These are phyloP conservation scores for Drosophila parvula DNA, from an alignment of 1,140 invertebrate species.

Conservation along the genomic window DNA sequence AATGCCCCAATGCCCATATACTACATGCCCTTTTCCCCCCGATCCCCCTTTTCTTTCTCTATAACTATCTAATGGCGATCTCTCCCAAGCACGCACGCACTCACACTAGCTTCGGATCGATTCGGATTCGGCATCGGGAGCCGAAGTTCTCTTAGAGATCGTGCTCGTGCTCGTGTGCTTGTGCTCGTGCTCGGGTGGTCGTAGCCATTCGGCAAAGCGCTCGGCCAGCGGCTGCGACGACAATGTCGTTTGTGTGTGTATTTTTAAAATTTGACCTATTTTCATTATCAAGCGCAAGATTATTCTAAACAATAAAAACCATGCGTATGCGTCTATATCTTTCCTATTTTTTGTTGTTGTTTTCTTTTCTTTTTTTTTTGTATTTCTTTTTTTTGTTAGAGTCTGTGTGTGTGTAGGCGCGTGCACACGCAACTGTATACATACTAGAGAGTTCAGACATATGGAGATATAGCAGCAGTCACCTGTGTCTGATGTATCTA, in stretches of 20 bases:
- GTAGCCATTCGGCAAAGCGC: slow-evolving; percentile 12
- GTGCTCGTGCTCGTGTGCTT: slow-evolving; percentile 3
- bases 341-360: slow-evolving; percentile 5
- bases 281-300: slow-evolving; percentile 84
- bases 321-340: slow-evolving; percentile 56
- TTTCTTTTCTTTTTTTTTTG: neutral
- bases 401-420: slow-evolving; percentile 43
- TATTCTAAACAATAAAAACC: slow-evolving; percentile 82
- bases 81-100: slow-evolving; percentile 4
- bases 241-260: slow-evolving; percentile 81
- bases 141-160: slow-evolving; percentile 22
- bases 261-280: slow-evolving; percentile 84
- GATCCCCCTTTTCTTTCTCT: slow-evolving; percentile 24
- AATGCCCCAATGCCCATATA: neutral
- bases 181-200: slow-evolving; percentile 2
- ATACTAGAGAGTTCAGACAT: slow-evolving; percentile 23
- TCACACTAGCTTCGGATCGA: slow-evolving; percentile 4
- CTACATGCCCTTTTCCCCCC: neutral
- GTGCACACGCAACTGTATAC: slow-evolving; percentile 44
- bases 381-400: slow-evolving; percentile 8
- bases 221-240: slow-evolving; percentile 41
- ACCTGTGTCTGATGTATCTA: slow-evolving; percentile 13
- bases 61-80: slow-evolving; percentile 41
- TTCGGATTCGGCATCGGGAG: neutral
- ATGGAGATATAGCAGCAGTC: neutral